phyloP scores from a whole-genome alignment of 2,113 vertebrate genomes.

The Colinus virginianus region DNA sequence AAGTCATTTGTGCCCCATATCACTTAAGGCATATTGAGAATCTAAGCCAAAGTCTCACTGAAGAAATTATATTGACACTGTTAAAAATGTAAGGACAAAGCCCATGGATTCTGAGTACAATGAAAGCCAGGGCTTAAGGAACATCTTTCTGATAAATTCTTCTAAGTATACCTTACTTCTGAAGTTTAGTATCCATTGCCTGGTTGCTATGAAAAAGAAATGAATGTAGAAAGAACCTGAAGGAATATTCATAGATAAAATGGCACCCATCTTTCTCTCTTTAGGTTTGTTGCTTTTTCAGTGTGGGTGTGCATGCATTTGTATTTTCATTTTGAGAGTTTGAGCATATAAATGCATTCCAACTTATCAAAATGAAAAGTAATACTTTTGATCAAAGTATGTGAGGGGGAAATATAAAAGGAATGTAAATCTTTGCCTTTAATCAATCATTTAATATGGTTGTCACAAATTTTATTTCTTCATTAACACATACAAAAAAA shows the following conservation, averaged over 20 bases:
- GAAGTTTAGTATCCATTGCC: neutral
- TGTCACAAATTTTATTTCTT: neutral
- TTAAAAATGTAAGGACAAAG: neutral
- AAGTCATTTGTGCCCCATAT: neutral
- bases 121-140: neutral
- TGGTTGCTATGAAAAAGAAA: neutral
- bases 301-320: neutral
- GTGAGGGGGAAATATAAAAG: neutral
- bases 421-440: conserved; percentile 21
- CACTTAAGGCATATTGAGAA: neutral
- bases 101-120: neutral
- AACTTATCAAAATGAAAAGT: conserved; percentile 14
- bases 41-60: neutral
- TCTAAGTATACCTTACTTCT: neutral
- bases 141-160: neutral
- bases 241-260: neutral
- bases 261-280: neutral
- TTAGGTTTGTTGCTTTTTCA: neutral
- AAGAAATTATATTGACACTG: neutral
- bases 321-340: neutral
- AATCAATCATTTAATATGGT: conserved; percentile 31
- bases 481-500: neutral
- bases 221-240: neutral
- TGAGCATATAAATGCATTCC: neutral
- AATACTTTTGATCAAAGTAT: conserved; percentile 42